These are phyloP conservation scores for Fragum fragum DNA, from an alignment of 2,888 invertebrate genomes.

Conservation along the genomic window DNA sequence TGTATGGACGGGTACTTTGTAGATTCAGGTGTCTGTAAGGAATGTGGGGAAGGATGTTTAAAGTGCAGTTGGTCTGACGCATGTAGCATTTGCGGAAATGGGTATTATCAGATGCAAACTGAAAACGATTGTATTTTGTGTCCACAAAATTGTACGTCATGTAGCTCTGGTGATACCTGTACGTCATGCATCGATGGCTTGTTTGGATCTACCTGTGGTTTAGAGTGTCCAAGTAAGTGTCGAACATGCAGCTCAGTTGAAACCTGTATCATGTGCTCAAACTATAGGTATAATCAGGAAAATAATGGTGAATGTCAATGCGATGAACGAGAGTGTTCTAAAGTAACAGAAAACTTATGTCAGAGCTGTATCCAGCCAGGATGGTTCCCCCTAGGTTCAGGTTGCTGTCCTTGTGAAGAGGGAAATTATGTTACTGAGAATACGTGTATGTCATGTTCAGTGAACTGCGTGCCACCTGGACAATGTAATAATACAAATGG, in stretches of 20 bases:
- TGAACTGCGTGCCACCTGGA: neutral
- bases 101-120: neutral
- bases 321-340: neutral
- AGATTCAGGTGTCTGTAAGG: neutral
- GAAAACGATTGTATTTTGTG: neutral
- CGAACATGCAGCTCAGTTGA: neutral
- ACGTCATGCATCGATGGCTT: neutral
- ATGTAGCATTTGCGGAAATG: neutral
- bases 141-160: neutral
- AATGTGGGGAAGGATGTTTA: neutral
- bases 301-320: neutral
- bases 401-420: neutral
- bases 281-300: neutral
- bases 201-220: neutral
- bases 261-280: neutral
- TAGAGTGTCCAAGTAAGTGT: neutral
- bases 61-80: neutral
- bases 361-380: neutral
- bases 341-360: neutral
- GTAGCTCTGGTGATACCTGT: neutral
- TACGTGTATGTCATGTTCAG: neutral
- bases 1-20: neutral
- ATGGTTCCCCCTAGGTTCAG: neutral
- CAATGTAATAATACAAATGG: neutral
- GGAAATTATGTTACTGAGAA: neutral